Evolutionary conservation across 53 echinoderm and acorn worm species (phyloP), one percentile per base, ranked within the genome.

Genomic region (Paracentrotus lividus): DNA sequence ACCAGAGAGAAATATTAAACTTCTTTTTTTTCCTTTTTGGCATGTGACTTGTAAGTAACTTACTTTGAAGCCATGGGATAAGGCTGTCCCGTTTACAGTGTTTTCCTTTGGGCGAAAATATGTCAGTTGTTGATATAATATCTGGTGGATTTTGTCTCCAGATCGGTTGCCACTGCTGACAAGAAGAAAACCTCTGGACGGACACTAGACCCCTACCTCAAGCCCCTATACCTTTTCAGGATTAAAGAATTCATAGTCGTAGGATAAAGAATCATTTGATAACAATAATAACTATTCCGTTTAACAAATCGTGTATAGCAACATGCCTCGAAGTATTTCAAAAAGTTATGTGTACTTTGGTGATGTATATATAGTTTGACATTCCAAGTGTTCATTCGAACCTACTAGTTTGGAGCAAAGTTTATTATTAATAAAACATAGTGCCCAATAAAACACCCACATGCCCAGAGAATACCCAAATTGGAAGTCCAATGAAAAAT

Each of bases 51-150:
- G 81, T 81, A 36, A 36, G 86, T 56, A 86, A 56, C 86, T 86
- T 55, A 55, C 86, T 86, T 86, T 52, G 55, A 86, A 86, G 36
- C 53, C 55, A 14, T 33, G 43, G 86, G 86, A 86, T 86, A 86
- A 86, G 47, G 56, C 29, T 86, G 33, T 18, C 91, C 91, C 91
- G 91, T 72, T 68, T 90, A 90, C 91, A 90, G 91, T 72, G 69
- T 72, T 90, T 90, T 90, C 75, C 49, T 31, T 90, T 49, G 34
- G 69, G 34, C 49, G 42, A 72, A 72, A 49, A 90, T 49, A 90
- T 90, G 91, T 90, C 91, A 89, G 42, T n/a, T 89, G 40, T 89
- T 64, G 89, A 89, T 89, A 86, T 86, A 56, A 86, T 86, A 86
- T 86, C 86, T 86, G 34, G 33, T 86, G 56, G 29, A 86, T 86